phyloP scores from a whole-genome alignment of 2,113 vertebrate species.

The Caranx ignobilis region DNA sequence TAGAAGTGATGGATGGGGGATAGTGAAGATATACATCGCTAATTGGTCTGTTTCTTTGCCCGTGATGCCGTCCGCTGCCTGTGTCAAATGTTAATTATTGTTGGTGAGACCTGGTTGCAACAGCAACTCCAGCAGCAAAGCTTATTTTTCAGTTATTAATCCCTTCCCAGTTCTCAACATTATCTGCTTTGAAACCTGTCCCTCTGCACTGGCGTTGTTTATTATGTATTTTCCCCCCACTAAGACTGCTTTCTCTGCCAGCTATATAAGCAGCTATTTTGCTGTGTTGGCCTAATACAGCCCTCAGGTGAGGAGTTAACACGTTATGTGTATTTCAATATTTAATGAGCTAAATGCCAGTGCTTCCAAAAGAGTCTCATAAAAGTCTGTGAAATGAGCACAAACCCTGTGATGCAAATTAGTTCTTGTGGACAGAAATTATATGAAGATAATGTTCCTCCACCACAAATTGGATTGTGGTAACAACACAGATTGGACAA shows the following conservation, averaged over 20 bases:
- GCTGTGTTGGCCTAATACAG: conserved; percentile 58
- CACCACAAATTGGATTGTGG: conserved; percentile 23
- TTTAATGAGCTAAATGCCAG: conserved; percentile 72
- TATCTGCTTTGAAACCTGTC: conserved; percentile 46
- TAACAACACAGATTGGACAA: conserved; percentile 31
- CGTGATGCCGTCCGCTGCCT: conserved; percentile 7
- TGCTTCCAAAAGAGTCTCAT: conserved; percentile 28
- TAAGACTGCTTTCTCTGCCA: conserved; percentile 30
- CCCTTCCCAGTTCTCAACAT: conserved; percentile 35
- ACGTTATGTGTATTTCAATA: conserved; percentile 67
- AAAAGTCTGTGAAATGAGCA: conserved; percentile 43
- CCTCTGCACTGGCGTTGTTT: conserved; percentile 53
- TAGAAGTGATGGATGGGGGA: conserved; percentile 25
- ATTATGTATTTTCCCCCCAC: conserved; percentile 40
- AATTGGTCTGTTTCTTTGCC: conserved; percentile 61
- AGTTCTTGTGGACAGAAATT: conserved; percentile 32
- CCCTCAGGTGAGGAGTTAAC: conserved; percentile 55
- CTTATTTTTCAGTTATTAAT: conserved; percentile 66
- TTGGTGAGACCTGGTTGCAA: conserved; percentile 49
- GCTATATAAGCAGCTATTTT: conserved; percentile 55
- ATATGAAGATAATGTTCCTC: conserved; percentile 14
- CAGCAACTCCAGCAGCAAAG: conserved; percentile 55
- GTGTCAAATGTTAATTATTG: conserved; percentile 66
- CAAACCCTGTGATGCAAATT: conserved; percentile 39
- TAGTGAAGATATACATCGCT: conserved; percentile 37